Base-by-base conservation (phyloP, 2,888 invertebrate genomes). In the Nomada fucata region DNA sequence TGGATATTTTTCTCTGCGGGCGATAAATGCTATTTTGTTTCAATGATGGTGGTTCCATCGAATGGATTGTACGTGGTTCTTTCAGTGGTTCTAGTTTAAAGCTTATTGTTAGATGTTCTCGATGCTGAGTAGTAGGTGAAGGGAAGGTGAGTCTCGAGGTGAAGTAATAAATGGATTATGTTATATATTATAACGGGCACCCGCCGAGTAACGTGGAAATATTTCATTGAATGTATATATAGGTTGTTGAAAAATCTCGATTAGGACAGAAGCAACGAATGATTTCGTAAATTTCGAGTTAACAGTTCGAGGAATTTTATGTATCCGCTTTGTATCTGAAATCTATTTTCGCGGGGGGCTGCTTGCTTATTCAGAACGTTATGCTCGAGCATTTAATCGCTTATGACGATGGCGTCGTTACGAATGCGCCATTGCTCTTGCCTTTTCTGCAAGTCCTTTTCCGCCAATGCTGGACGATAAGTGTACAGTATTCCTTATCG, bases 251-350 rank as follows among this genome's bases (percentile, higher is more conserved):
- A 7, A 36, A 36, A 36, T 36, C 36, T 36, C 36, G 36, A 7
- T 36, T 36, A 36, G 36, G 36, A 36, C 7, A 5, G 36, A 36
- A 36, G 36, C 7, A 36, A 36, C 7, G 36, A 7, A 36, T 36
- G 36, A 36, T 36, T 36, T 0, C 36, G 5, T 0, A 2, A 26
- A 26, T 7, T 36, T 7, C 36, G 5, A 7, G 36, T 36, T 36
- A 36, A 5, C 36, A 36, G 7, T 36, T 36, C 36, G 7, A 36
- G 89, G 92, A 92, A 92, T 92, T 91, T 90, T 90, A 91, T 91
- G 89, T 90, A 89, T 89, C 92, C 90, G 86, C 84, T 92, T 91
- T 90, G 91, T 91, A 91, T 7, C 92, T 89, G 79, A 83, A 84
- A 86, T 86, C 82, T 77, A 64, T 76, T 81, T 71, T 77, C 52